Evolutionary conservation across 1,140 invertebrate species (phyloP), one percentile per base, ranked within the genome.

Genomic region (Drosophila ananassae): DNA sequence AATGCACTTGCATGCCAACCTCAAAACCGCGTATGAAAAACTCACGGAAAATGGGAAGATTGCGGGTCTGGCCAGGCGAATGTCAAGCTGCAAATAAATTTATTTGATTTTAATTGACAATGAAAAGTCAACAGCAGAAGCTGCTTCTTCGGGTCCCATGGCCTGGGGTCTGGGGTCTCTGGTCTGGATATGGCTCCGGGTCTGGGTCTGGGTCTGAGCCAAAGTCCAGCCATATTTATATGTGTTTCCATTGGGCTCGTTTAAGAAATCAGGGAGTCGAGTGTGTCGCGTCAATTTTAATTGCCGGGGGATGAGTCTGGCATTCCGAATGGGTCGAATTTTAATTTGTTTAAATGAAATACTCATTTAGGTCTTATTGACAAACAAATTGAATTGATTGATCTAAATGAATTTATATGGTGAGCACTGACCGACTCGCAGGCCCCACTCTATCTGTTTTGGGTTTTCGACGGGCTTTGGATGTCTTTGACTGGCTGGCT

Each of bases 361-460:
- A 89, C 80, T 89, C 81, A 91, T 91, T 91, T 85, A 89, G 82
- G 53, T 73, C 82, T 91, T 91, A 91, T 91, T 91, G 90, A 89
- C 90, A 91, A 91, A 91, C 80, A 91, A 91, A 91, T 91, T 91
- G 90, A 91, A 90, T 91, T 91, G 90, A 91, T 91, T 91, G 90
- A 91, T 91, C 89, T 91, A 91, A 91, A 91, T 91, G 90, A 91
- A 91, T 91, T 91, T 91, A 91, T 89, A 78, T 74, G 84, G 51
- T 64, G 76, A 85, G 80, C 77, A 44, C 48, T 61, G 63, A 59
- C 47, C 60, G 44, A 59, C 62, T 63, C 25, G 30, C 50, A 75
- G 64, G 59, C 53, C 50, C n/a, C 54, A 22, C 17, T 34, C 25
- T 13, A 6, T 7, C 12, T 37, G 34, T 10, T 12, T 17, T 53